Base-by-base conservation (phyloP, 2,888 invertebrate genomes). In the Dinocampus coccinellae region DNA sequence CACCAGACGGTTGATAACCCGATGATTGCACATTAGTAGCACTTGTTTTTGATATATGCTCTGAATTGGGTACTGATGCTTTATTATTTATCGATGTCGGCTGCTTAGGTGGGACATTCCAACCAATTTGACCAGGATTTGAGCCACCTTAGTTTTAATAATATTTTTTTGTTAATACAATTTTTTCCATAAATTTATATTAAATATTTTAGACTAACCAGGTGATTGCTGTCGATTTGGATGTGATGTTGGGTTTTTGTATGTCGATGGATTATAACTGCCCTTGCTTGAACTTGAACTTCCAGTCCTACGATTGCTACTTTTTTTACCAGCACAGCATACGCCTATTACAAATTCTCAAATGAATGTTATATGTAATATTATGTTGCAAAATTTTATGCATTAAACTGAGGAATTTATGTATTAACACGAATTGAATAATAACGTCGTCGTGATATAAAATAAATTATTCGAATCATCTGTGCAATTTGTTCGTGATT, bases 11-110 rank as follows among this genome's bases (percentile, higher is more conserved):
- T 22, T 64, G 47, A 22, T 57, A 53, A 26, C 64, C 33, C 2
- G 66, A 58, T 7, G 86, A 86, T 60, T 87, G 85, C 0, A 83
- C 82, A 57, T 83, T 82, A 1, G 83, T 81, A 2, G 87, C 85
- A 69, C 81, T 85, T 0, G 82, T 79, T 68, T 85, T 87, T n/a
- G 82, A 79, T 7, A 76, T 72, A 1, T 76, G 61, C 16, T 78
- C 78, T 9, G 22, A 20, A 13, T n/a, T 24, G 13, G 87, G 87
- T 0, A 85, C 84, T 6, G 86, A 85, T 9, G 87, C 79, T 74
- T 84, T 86, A n/a, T n/a, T n/a, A 16, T 76, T 55, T 57, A 67
- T 16, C 10, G 72, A 72, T 4, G 77, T 55, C 16, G 77, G 75
- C 60, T 79, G 77, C 34, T 78, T 77, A 16, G 69, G 70, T 10